phyloP scores from a whole-genome alignment of 1,140 invertebrate genomes.

The Drosophila serrata region DNA sequence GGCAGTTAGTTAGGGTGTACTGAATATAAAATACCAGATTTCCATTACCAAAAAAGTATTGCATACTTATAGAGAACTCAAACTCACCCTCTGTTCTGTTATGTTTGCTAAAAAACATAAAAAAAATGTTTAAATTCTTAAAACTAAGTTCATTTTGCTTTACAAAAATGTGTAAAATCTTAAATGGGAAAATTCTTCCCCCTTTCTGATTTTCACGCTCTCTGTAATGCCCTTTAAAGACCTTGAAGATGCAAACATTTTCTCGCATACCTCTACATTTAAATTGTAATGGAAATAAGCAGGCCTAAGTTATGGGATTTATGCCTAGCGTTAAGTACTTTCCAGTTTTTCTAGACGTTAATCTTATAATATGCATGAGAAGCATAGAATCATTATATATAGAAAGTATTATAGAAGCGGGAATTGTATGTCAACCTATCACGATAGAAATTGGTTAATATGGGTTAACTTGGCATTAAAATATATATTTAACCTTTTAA shows the following conservation, averaged over 20 bases:
- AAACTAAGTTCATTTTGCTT: too few relatives aligned
- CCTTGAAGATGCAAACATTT: neutral
- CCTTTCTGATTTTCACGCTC: neutral
- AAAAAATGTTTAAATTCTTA: too few relatives aligned
- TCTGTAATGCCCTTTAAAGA: constrained; percentile 7
- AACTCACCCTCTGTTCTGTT: too few relatives aligned
- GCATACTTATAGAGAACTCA: neutral
- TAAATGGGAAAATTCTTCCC: neutral
- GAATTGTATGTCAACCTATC: neutral
- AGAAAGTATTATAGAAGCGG: constrained; percentile 3
- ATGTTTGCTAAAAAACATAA: neutral
- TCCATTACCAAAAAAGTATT: neutral
- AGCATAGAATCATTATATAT: constrained; percentile 17
- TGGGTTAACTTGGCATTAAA: too few relatives aligned
- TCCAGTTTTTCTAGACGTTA: constrained; percentile 21
- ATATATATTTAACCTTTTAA: too few relatives aligned
- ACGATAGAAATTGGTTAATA: neutral
- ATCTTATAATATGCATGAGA: constrained; percentile 43
- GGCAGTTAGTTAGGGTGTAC: neutral
- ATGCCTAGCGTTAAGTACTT: constrained; percentile 33
- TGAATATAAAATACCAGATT: neutral
- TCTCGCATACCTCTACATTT: neutral
- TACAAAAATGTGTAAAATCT: too few relatives aligned
- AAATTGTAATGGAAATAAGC: constrained; percentile 21
- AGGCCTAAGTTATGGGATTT: constrained; percentile 21